Base-by-base conservation (phyloP, 2,797 vertebrate species). In the Pitangus sulphuratus region DNA sequence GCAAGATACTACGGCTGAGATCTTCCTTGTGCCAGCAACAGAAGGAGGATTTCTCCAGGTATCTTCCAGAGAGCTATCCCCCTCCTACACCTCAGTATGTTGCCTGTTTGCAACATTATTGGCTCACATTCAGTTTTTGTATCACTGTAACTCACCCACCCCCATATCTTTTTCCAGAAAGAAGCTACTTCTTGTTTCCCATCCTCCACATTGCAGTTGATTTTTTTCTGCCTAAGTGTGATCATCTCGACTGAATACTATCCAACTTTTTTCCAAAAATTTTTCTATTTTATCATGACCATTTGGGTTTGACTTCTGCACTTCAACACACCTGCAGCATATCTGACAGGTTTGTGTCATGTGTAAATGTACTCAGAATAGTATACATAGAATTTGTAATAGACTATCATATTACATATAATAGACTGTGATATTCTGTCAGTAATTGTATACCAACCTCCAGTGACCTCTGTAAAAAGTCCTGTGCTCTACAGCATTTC, bases 41-140 rank as follows among this genome's bases (percentile, higher is more conserved):
- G 93, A 92, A 87, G 89, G 84, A 92, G 84, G 87, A 74, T 91
- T 96, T 92, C 60, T 74, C 53, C 93, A 95, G 84, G 89, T 95
- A 54, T 84, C 64, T 88, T 83, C 84, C 93, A 77, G 78, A 60
- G 47, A 92, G 68, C 71, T 28, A 51, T 65, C 47, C 45, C 74
- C 91, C 91, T 94, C 87, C 91, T 60, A 72, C 91, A 84, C 10
- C 44, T 61, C 87, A 79, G 37, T 44, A 72, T 56, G 81, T 48
- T 82, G 87, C 70, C 74, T 84, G 45, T 61, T 92, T 76, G 58
- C 61, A 84, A 57, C 51, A 47, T 71, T 91, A 83, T 2, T 70
- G 95, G 71, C 75, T 91, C 61, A 71, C 6, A 7, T 7, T 60
- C 75, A 74, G 45, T 40, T 93, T 87, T 92, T 70, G 9, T 70